A percentile compares a stretch with the other conserved stretches of the same genome.
Conservation (phyloP, 2,797 vertebrate genomes). For the Galaxias olidus region DNA sequence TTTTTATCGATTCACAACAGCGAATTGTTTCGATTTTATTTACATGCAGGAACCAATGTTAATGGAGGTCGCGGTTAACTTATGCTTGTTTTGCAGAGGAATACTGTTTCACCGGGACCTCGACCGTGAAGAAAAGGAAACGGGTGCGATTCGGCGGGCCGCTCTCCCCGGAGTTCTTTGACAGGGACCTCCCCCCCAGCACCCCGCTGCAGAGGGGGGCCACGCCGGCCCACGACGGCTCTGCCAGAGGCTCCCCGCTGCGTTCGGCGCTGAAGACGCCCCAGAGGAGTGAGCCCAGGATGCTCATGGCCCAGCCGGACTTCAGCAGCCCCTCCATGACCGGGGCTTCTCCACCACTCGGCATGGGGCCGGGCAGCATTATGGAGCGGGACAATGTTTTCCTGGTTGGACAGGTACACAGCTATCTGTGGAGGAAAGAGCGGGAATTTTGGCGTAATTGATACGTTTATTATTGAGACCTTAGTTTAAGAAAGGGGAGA, state of each 20-base stretch:
- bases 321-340: conserved; percentile 43
- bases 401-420: background rate
- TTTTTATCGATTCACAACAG: background rate
- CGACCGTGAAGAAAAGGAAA: conserved; percentile 55
- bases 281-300: conserved; percentile 44
- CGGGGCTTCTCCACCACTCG: conserved; percentile 59
- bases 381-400: background rate
- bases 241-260: conserved; percentile 38
- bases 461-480: no score
- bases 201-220: conserved; percentile 76
- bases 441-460: no score
- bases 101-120: conserved; percentile 8
- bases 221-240: conserved; percentile 59
- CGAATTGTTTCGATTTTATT: background rate
- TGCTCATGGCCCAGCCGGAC: conserved; percentile 33
- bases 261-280: conserved; percentile 73
- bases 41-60: background rate
- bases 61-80: background rate
- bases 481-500: no score
- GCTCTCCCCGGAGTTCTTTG: conserved; percentile 77
- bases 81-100: conserved; percentile 40
- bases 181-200: conserved; percentile 75
- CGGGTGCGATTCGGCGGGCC: conserved; percentile 72
- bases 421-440: no score
- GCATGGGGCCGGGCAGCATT: conserved; percentile 8